Evolutionary conservation across 2,797 vertebrate genomes (phyloP), one percentile per base, ranked within the genome.

Genomic region (Phrynocephalus vlangalii): DNA sequence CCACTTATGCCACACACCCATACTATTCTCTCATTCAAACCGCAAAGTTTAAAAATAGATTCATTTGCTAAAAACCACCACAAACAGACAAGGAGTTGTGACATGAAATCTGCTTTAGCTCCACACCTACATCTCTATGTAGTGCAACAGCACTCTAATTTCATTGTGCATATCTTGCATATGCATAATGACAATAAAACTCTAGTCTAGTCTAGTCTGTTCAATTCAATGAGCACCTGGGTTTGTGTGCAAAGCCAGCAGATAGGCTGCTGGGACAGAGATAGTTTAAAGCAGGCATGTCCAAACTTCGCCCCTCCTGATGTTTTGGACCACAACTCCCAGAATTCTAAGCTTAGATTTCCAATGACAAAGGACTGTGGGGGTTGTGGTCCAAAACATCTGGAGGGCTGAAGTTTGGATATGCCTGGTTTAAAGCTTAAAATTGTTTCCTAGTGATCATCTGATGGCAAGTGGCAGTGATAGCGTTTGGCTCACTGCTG

Each of bases 1-100:
- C 94, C 93, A 95, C 92, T 93, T 89, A 83, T 76, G 87, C 71
- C 78, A 76, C 48, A 80, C 48, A 15, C 83, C 79, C 71, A 90
- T 84, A 82, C 82, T 60, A 33, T 86, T 87, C 83, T 80, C 81
- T 90, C 88, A 92, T 93, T 95, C 91, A 94, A 92, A 87, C 88
- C 86, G 67, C 38, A 52, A 87, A 0, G 77, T 84, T 94, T 94
- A 94, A 94, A 94, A 95, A 94, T 93, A 95, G 94, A 88, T 72
- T 84, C 16, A 18, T 52, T 90, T 92, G 88, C 89, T 48, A 79
- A 0, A 38, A 88, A 85, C 70, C 11, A 18, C 50, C 52, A 92
- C 85, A 67, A 92, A 93, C 66, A 92, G 91, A 86, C 4, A 81
- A 30, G 63, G 80, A 80, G 70, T 79, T 87, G 88, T 88, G 81